Percentiles rank a stretch among this genome's conserved stretches.
These are phyloP conservation scores for Grammomys dolichurus DNA, from an alignment of 2,113 vertebrate species.

Conservation along the genomic window DNA sequence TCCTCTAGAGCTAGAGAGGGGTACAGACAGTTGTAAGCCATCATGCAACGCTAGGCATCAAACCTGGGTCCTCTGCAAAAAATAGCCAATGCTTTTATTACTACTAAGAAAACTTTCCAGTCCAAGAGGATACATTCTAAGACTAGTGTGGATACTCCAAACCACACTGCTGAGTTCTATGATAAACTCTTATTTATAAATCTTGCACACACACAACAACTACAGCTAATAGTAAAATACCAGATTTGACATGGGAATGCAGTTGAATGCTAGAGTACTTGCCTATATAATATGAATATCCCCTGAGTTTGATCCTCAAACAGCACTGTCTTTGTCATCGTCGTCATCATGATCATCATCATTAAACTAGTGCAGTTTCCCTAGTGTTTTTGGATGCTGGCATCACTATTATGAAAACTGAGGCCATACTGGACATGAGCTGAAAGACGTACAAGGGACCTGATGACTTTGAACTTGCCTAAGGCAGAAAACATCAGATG, in stretches of 20 bases:
- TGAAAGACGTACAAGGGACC: not conserved
- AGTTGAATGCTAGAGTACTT: not conserved
- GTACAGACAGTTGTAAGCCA: not conserved
- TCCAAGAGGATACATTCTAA: not conserved
- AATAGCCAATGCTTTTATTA: not conserved
- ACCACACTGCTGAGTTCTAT: not conserved
- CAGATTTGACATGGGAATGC: not conserved
- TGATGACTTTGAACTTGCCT: not conserved
- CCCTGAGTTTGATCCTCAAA: not conserved
- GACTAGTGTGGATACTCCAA: not conserved
- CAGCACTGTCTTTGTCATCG: not conserved
- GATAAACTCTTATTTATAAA: not conserved
- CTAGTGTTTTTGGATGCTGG: not conserved
- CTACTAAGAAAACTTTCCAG: not conserved
- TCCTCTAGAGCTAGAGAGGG: not conserved
- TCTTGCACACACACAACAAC: not conserved
- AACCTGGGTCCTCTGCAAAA: not conserved
- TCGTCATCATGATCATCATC: not conserved
- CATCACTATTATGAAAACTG: no score
- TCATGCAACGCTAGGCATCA: not conserved
- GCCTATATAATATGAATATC: not conserved
- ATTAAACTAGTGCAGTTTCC: not conserved
- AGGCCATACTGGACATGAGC: not conserved
- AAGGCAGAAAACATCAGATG: not conserved
- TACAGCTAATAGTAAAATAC: not conserved